Evolutionary conservation across 2,888 invertebrate genomes (phyloP), one percentile per base, ranked within the genome.

Genomic region (Antheraea assamensis): DNA sequence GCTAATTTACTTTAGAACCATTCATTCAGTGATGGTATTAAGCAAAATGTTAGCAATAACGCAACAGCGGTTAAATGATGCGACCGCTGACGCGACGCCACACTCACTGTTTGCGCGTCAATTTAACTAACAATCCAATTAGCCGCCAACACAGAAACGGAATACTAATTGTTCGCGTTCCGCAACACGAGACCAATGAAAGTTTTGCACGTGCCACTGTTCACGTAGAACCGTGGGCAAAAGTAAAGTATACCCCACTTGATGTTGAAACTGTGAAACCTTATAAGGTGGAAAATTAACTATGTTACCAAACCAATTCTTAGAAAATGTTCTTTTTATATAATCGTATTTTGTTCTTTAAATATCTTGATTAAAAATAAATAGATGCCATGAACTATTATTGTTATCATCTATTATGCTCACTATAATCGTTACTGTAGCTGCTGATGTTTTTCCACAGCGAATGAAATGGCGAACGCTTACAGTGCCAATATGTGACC

Each of bases 61-160:
- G 71, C 58, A 71, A 64, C 70, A 71, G 73, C 77, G 76, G 79
- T 75, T 80, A 79, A 83, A 81, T 83, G 80, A 81, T 79, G 77
- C 78, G 76, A 73, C 76, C 74, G 75, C 78, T 77, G 77, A 77
- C 78, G 76, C 78, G 77, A 77, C 78, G 76, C 78, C 78, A 74
- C 78, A 75, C 75, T 75, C 81, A 75, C 78, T 86, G 79, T 85
- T 87, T 88, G 84, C 81, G 78, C 83, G 83, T 87, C 87, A 85
- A 85, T 86, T 88, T 84, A 79, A 83, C 85, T 85, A 87, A 85
- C 87, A 89, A 88, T 87, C 87, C 89, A 89, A 90, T 90, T 88
- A 88, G 78, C 78, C 80, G 61, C 70, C 76, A 75, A 79, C 78
- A 78, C 80, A 82, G 87, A 84, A 86, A 87, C 87, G 79, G 87